A percentile compares a stretch with the other conserved stretches of the same genome.
Conservation (phyloP, 2,797 vertebrate species). For the Telmatherina bonti region DNA sequence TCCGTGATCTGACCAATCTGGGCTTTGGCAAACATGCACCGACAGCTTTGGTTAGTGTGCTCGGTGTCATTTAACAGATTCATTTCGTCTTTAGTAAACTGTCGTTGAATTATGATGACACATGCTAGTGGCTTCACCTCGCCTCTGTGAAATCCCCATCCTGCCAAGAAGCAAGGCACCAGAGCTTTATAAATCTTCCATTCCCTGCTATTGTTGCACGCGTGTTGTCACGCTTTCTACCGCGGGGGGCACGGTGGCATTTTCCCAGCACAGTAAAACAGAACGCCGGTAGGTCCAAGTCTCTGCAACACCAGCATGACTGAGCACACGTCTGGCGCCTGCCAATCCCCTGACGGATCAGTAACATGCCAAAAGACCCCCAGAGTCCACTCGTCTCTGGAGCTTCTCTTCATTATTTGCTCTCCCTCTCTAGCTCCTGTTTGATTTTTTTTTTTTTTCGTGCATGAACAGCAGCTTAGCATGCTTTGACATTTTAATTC, state of each 20-base stretch:
- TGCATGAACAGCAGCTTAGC: constrained; percentile 76
- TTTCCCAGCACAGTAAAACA: constrained; percentile 52
- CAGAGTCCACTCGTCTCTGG: constrained; percentile 49
- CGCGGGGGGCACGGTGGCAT: constrained; percentile 46
- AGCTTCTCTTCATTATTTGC: constrained; percentile 47
- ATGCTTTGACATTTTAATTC: constrained; percentile 79
- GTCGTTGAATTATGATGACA: constrained; percentile 34
- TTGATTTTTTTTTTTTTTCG: constrained; percentile 45
- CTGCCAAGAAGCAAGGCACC: constrained; percentile 30
- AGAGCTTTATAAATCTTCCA: neutral
- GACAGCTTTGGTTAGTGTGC: constrained; percentile 69
- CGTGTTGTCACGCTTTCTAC: constrained; percentile 29
- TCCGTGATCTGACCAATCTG: constrained; percentile 62
- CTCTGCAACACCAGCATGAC: constrained; percentile 50
- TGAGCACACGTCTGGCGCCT: constrained; percentile 31
- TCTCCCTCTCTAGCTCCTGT: constrained; percentile 38
- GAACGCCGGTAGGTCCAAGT: constrained; percentile 54
- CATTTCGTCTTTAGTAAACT: constrained; percentile 65
- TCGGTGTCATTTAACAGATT: constrained; percentile 64
- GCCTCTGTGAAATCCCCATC: constrained; percentile 37
- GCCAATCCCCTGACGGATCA: constrained; percentile 58
- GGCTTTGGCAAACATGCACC: constrained; percentile 48
- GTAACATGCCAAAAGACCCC: constrained; percentile 48
- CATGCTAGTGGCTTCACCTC: constrained; percentile 48
- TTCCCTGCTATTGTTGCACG: constrained; percentile 14